These are phyloP conservation scores for Staurois parvus DNA, from an alignment of 2,797 vertebrate species.

Conservation along the genomic window DNA sequence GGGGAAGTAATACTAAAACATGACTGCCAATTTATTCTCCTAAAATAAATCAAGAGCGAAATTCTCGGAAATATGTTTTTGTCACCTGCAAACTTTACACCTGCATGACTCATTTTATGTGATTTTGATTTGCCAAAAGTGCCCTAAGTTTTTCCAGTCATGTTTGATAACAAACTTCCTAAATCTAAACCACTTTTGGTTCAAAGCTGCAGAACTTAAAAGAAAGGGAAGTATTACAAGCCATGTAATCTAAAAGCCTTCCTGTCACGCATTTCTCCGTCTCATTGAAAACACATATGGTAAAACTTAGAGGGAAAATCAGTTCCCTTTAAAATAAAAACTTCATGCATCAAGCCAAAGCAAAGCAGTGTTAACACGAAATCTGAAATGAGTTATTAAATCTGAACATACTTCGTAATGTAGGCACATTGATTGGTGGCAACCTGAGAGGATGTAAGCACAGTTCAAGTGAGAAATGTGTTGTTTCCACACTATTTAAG, in stretches of 20 bases:
- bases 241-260: conserved; percentile 62
- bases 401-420: background rate
- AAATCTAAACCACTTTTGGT: conserved; percentile 62
- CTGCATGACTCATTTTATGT: conserved; percentile 60
- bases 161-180: conserved; percentile 62
- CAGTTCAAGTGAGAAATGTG: background rate
- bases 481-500: background rate
- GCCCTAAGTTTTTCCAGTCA: conserved; percentile 61
- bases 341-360: conserved; percentile 38
- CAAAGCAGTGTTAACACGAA: conserved; percentile 39
- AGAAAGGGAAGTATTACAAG: conserved; percentile 62
- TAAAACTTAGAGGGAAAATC: conserved; percentile 58
- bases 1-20: conserved; percentile 23
- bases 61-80: conserved; percentile 62
- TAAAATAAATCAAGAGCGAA: conserved; percentile 40
- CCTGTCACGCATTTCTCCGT: conserved; percentile 61
- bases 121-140: conserved; percentile 62
- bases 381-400: conserved; percentile 53
- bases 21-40: conserved; percentile 36
- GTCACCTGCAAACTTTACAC: conserved; percentile 72
- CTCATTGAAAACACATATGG: conserved; percentile 62
- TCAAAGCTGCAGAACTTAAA: conserved; percentile 62
- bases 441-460: background rate
- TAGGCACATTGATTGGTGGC: conserved; percentile 1
- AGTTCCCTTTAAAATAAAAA: conserved; percentile 43